Percentiles rank a stretch among this genome's conserved stretches.
Conservation (phyloP, 2,888 invertebrate genomes). For the Drosophila greeni region DNA sequence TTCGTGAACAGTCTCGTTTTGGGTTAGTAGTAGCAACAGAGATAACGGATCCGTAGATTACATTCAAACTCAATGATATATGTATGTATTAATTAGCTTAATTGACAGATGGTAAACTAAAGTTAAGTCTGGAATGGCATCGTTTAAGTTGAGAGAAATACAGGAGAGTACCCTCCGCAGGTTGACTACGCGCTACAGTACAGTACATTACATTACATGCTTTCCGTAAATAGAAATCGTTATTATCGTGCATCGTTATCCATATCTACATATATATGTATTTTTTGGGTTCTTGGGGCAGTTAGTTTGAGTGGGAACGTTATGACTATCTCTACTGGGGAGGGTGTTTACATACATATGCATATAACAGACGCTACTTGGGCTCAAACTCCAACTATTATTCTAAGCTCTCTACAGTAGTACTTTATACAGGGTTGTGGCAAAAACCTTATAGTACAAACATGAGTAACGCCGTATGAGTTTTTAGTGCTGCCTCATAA, state of each 20-base stretch:
- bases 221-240: slow-evolving; percentile 26
- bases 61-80: slow-evolving; percentile 13
- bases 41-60: slow-evolving; percentile 15
- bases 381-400: slow-evolving; percentile 41
- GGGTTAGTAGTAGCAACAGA: slow-evolving; percentile 35
- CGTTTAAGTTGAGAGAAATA: slow-evolving; percentile 57
- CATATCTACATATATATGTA: not conserved
- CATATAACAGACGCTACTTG: slow-evolving; percentile 47
- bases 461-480: not conserved
- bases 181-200: slow-evolving; percentile 41
- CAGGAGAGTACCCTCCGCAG: slow-evolving; percentile 23
- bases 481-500: not conserved
- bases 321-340: slow-evolving; percentile 21
- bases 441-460: not conserved
- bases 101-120: slow-evolving; percentile 57
- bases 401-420: slow-evolving; percentile 68
- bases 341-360: slow-evolving; percentile 32
- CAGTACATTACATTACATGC: slow-evolving; percentile 48
- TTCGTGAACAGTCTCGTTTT: slow-evolving; percentile 57
- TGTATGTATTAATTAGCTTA: slow-evolving; percentile 31
- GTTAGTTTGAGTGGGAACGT: slow-evolving; percentile 43
- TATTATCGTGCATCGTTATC: slow-evolving; percentile 34
- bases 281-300: slow-evolving; percentile 6
- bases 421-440: slow-evolving; percentile 62
- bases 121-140: slow-evolving; percentile 64